phyloP scores from a whole-genome alignment of 2,113 vertebrate species.

The Spheniscus mendiculus region DNA sequence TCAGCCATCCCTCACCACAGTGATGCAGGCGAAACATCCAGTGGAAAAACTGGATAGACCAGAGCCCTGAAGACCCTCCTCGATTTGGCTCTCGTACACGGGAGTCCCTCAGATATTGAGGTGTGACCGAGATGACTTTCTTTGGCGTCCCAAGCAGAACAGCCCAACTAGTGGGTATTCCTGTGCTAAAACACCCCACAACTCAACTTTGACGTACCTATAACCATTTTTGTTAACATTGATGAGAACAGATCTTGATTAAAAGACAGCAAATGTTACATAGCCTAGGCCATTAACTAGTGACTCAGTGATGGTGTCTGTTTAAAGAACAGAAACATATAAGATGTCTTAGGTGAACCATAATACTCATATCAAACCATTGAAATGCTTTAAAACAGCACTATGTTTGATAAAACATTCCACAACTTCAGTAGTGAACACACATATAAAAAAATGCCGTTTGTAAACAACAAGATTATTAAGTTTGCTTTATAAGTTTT shows the following conservation, averaged over 20 bases:
- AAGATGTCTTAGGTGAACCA: not conserved
- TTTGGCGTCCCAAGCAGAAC: not conserved
- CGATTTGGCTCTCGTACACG: fast-evolving
- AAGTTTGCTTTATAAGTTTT: not conserved
- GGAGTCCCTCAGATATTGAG: not conserved
- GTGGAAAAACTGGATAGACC: not conserved
- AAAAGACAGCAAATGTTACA: not conserved
- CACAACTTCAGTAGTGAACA: not conserved
- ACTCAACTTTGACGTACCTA: fast-evolving
- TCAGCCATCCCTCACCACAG: not conserved
- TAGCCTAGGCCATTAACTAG: not conserved
- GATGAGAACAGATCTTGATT: not conserved
- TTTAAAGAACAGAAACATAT: not conserved
- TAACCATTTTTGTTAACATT: not conserved
- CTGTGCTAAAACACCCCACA: not conserved
- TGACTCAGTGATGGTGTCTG: not conserved
- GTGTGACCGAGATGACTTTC: not conserved
- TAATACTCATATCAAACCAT: not conserved
- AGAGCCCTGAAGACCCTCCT: not conserved
- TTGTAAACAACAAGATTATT: not conserved
- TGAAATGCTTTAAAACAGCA: not conserved
- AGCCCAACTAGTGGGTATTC: not conserved
- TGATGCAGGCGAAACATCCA: fast-evolving
- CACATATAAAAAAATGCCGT: not conserved
- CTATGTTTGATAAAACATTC: not conserved